These are phyloP conservation scores for Amphiura filiformis DNA, from an alignment of 35 echinoderm and acorn worm genomes.

Conservation along the genomic window DNA sequence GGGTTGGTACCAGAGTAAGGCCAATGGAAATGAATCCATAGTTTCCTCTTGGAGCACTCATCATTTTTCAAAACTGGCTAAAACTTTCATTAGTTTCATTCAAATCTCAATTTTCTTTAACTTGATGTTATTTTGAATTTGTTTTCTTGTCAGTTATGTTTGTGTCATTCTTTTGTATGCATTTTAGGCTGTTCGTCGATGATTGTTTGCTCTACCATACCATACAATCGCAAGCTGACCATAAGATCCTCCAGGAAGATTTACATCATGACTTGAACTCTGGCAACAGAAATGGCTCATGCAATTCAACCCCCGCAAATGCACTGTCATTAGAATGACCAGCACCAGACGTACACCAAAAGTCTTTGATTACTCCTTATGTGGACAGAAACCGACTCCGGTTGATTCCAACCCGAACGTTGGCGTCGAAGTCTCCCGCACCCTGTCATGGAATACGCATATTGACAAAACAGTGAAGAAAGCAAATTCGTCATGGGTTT, in stretches of 20 bases:
- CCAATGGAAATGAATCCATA: too few species aligned
- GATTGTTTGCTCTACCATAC: not conserved
- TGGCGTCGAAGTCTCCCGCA: too few species aligned
- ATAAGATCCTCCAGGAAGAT: not conserved
- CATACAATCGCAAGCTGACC: not conserved
- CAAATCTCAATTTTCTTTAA: too few species aligned
- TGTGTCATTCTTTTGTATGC: too few species aligned
- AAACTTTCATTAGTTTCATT: too few species aligned
- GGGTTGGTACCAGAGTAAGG: too few species aligned
- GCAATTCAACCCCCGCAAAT: not conserved
- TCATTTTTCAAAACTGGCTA: too few species aligned
- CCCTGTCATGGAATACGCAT: not conserved
- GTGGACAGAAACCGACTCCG: not conserved
- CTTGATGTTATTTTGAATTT: too few species aligned
- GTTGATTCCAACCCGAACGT: too few species aligned
- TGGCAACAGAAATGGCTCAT: not conserved
- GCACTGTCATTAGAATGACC: not conserved
- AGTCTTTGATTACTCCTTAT: not conserved
- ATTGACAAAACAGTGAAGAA: not conserved
- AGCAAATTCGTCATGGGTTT: not conserved
- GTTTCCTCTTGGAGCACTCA: too few species aligned
- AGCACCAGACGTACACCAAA: not conserved
- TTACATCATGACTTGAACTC: not conserved
- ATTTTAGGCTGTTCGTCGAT: slow-evolving; percentile 23
- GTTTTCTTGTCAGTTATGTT: too few species aligned